Percentiles rank a stretch among this genome's conserved stretches.
Evolutionary conservation across 2,113 vertebrate genomes (phyloP).

Genomic region (Alethe diademata): DNA sequence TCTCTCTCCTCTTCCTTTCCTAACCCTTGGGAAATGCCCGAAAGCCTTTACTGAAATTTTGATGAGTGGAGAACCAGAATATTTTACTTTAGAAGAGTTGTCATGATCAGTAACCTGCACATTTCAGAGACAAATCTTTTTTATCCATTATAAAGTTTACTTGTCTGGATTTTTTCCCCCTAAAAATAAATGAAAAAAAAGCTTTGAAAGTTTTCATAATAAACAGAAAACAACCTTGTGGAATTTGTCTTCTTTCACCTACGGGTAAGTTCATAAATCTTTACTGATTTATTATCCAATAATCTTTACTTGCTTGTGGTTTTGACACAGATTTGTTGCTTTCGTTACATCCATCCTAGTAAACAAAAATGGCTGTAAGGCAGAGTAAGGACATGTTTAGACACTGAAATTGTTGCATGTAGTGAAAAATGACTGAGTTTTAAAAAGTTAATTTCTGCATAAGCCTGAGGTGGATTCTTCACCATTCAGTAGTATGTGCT

Average conservation of each 20-base stretch:
- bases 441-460: slow-evolving; percentile 17
- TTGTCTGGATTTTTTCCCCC: not conserved
- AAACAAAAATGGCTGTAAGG: slow-evolving; percentile 7
- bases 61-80: not conserved
- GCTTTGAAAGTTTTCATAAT: slow-evolving; percentile 40
- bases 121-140: slow-evolving; percentile 48
- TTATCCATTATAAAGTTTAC: slow-evolving; percentile 48
- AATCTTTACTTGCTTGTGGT: slow-evolving; percentile 1
- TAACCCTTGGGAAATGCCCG: not conserved
- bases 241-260: slow-evolving; percentile 44
- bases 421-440: slow-evolving; percentile 58
- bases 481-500: not conserved
- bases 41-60: not conserved
- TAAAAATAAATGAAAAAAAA: slow-evolving; percentile 53
- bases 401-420: slow-evolving; percentile 48
- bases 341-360: not conserved
- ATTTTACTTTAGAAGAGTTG: not conserved
- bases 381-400: slow-evolving; percentile 13
- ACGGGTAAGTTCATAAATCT: slow-evolving; percentile 20
- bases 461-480: not conserved
- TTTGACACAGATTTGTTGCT: not conserved
- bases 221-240: slow-evolving; percentile 19
- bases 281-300: slow-evolving; percentile 17
- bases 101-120: not conserved
- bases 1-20: not conserved